A percentile compares a stretch with the other conserved stretches of the same genome.
Conservation (phyloP, 1,140 invertebrate genomes). For the Bombus sylvicola region DNA sequence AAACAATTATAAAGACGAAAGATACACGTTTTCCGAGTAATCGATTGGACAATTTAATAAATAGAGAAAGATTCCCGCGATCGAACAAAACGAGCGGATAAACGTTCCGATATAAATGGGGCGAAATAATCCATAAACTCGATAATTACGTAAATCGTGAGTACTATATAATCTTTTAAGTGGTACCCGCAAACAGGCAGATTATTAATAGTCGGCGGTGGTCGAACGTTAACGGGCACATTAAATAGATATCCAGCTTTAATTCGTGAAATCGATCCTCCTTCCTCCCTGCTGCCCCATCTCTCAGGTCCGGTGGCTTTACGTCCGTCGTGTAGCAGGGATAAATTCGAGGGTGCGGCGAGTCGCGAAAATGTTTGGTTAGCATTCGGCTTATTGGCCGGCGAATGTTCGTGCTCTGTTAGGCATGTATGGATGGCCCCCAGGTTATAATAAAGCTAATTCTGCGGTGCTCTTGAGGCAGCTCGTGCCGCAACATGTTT, state of each 20-base stretch:
- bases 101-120: background rate
- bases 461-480: conserved; percentile 80
- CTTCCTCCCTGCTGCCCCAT: background rate
- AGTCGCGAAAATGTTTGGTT: conserved; percentile 79
- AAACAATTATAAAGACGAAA: background rate
- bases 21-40: background rate
- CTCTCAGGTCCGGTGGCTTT: background rate
- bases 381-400: conserved; percentile 78
- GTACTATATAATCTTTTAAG: conserved; percentile 36
- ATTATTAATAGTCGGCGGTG: conserved; percentile 36
- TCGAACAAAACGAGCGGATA: background rate
- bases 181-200: conserved; percentile 10
- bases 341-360: conserved; percentile 69
- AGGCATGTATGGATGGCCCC: conserved; percentile 80
- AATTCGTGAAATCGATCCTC: conserved; percentile 59
- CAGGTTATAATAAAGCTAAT: conserved; percentile 83
- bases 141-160: conserved; percentile 27
- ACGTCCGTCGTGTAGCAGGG: conserved; percentile 38
- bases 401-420: conserved; percentile 78
- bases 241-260: conserved; percentile 58
- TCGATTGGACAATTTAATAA: background rate
- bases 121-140: background rate
- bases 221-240: conserved; percentile 17
- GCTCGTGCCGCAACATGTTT: conserved; percentile 82
- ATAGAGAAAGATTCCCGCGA: background rate